phyloP scores from a whole-genome alignment of 2,888 invertebrate species.

The Stenodema calcarata region DNA sequence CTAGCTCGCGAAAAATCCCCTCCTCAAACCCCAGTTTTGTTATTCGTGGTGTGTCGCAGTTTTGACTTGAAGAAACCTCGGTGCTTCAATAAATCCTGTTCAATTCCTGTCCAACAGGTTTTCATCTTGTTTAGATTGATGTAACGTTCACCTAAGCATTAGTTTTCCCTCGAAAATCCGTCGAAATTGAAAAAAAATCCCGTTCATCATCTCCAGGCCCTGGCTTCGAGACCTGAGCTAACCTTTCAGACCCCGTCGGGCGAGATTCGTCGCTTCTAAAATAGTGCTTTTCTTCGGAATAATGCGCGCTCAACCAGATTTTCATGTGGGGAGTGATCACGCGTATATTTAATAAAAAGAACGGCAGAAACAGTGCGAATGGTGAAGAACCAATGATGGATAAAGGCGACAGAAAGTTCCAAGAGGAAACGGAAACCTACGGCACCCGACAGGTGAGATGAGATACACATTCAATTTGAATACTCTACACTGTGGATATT shows the following conservation, averaged over 20 bases:
- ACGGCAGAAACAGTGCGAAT: constrained; percentile 51
- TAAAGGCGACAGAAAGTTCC: constrained; percentile 50
- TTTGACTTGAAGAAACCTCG: not conserved
- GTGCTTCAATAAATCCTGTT: not conserved
- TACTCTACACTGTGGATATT: too few species aligned
- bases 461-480: too few species aligned
- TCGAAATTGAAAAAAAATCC: not conserved
- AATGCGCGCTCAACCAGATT: constrained; percentile 7
- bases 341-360: constrained; percentile 54
- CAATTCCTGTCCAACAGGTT: not conserved
- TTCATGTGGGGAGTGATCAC: constrained; percentile 55
- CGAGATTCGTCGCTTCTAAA: not conserved
- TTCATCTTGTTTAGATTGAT: too few species aligned
- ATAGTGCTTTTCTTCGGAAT: constrained; percentile 12
- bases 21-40: not conserved
- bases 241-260: not conserved
- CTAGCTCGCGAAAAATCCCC: not conserved
- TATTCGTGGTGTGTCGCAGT: constrained; percentile 11
- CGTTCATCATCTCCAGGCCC: not conserved
- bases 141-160: not conserved
- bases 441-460: constrained; percentile 53
- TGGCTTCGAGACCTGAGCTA: not conserved
- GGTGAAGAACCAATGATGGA: constrained; percentile 53
- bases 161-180: not conserved
- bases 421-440: constrained; percentile 52